These are phyloP conservation scores for Lasiommata megera DNA, from an alignment of 2,888 invertebrate species.

Conservation along the genomic window DNA sequence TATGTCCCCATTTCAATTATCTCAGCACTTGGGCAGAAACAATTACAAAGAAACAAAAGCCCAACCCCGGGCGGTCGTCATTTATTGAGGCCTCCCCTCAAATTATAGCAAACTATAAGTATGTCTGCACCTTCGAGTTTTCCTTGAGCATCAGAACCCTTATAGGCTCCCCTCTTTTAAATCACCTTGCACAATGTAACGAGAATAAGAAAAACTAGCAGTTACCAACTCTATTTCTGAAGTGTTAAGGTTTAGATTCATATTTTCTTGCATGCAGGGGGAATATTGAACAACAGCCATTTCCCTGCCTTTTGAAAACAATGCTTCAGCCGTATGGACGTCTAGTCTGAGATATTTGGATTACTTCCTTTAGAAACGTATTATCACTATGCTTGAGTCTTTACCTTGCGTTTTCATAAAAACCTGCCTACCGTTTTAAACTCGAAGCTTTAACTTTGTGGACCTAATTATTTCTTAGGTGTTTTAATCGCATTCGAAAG, in stretches of 20 bases:
- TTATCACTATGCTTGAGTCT: background rate
- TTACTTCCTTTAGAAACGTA: conserved; percentile 13
- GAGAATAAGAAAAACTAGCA: background rate
- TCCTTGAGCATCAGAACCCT: conserved; percentile 28
- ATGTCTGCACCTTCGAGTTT: conserved; percentile 24
- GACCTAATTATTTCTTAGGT: too few relatives aligned
- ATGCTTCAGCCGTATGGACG: conserved; percentile 14
- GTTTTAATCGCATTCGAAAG: too few relatives aligned
- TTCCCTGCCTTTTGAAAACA: conserved; percentile 31
- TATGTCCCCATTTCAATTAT: background rate
- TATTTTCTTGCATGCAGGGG: background rate
- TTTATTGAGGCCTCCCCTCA: conserved; percentile 6
- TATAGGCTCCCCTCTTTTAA: conserved; percentile 26
- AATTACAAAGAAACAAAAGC: conserved; percentile 10
- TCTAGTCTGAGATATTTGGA: conserved; percentile 16
- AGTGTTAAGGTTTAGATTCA: background rate
- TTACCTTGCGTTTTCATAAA: background rate
- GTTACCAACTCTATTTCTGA: conserved; percentile 16
- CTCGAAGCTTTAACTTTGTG: too few relatives aligned
- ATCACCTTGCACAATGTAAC: conserved; percentile 25
- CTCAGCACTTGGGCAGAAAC: background rate
- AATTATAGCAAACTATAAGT: conserved; percentile 10
- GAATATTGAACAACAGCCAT: conserved; percentile 28
- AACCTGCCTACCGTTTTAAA: too few relatives aligned
- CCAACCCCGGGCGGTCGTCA: background rate